Evolutionary conservation across 2,797 vertebrate genomes (phyloP).

Genomic region (Falco naumanni): DNA sequence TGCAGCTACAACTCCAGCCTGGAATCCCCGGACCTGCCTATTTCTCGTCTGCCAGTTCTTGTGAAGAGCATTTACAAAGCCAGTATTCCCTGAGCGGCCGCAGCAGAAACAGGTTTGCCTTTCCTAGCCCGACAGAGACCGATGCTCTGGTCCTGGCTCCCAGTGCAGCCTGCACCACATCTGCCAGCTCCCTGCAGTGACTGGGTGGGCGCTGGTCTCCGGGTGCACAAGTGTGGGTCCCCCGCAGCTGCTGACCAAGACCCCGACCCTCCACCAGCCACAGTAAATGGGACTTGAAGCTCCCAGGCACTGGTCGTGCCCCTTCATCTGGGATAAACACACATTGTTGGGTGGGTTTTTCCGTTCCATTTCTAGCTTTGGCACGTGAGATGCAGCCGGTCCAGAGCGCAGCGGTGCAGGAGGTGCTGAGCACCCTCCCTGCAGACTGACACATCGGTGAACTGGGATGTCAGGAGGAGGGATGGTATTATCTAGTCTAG

Average conservation of each 20-base stretch:
- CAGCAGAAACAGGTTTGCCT: neutral
- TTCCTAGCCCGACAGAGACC: neutral
- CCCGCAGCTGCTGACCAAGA: neutral
- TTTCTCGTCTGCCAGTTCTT: neutral
- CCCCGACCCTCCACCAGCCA: neutral
- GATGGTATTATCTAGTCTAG: neutral
- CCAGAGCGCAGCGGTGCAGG: fast-evolving
- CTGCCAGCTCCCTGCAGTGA: neutral
- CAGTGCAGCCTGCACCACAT: neutral
- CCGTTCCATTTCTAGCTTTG: neutral
- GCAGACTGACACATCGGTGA: neutral
- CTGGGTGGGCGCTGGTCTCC: neutral
- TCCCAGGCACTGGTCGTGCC: fast-evolving
- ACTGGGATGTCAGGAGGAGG: neutral
- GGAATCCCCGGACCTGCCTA: neutral
- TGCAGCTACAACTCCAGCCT: neutral
- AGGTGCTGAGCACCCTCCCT: neutral
- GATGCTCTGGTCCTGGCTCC: neutral
- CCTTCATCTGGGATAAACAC: neutral
- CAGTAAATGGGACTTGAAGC: neutral
- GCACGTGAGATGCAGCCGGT: neutral
- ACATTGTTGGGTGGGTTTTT: fast-evolving
- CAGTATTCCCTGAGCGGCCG: neutral
- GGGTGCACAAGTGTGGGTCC: neutral
- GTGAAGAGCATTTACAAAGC: neutral